Conservation (phyloP, 2,888 invertebrate species). For the Pycnomerus fuliginosus region DNA sequence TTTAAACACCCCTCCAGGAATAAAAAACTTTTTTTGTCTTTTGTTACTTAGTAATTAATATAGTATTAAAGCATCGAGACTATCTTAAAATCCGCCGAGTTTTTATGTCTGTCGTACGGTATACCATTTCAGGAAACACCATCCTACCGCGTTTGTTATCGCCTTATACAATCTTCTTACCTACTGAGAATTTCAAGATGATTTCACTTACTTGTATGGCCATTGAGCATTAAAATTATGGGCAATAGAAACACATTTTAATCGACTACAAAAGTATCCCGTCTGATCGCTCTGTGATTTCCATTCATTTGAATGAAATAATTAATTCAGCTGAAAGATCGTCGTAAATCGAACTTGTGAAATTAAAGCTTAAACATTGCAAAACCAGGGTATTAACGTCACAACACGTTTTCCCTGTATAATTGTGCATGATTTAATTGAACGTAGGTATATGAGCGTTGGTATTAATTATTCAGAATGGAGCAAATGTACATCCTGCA, state of each 20-base stretch:
- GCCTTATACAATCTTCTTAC: constrained; percentile 9
- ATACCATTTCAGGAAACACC: constrained; percentile 8
- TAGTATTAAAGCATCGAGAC: too few species aligned
- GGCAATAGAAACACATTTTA: constrained; percentile 1
- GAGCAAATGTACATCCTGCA: constrained; percentile 14
- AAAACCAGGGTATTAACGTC: too few species aligned
- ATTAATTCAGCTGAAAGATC: too few species aligned
- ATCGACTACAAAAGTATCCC: background rate
- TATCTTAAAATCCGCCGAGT: too few species aligned
- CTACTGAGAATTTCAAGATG: constrained; percentile 7
- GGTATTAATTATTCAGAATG: constrained; percentile 14
- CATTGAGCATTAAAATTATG: constrained; percentile 6
- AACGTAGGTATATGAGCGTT: too few species aligned
- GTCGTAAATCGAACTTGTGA: too few species aligned
- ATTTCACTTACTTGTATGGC: constrained; percentile 8
- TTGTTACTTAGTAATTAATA: too few species aligned
- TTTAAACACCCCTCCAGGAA: too few species aligned
- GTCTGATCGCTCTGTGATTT: background rate
- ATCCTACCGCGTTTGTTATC: constrained; percentile 8
- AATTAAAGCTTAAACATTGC: constrained; percentile 2
- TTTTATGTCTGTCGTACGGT: too few species aligned
- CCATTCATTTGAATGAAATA: background rate
- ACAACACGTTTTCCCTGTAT: too few species aligned
- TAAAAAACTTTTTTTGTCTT: too few species aligned
- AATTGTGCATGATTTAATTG: constrained; percentile 16